phyloP scores from a whole-genome alignment of 92 coral and sea anemone genomes.

The Porites divaricata region DNA sequence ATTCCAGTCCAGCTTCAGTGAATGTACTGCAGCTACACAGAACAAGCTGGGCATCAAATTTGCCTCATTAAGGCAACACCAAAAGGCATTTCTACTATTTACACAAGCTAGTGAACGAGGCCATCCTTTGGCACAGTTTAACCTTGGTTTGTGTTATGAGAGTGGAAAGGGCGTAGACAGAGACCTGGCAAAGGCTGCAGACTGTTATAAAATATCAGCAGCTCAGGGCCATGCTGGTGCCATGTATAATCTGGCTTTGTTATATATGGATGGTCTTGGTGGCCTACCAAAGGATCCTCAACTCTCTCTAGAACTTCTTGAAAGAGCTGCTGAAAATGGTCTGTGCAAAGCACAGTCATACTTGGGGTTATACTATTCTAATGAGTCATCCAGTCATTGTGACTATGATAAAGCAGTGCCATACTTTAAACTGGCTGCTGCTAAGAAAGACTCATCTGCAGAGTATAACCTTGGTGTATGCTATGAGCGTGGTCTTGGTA shows the following conservation, averaged over 20 bases:
- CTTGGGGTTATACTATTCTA: constrained; percentile 91
- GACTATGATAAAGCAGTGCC: constrained; percentile 78
- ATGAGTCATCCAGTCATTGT: constrained; percentile 65
- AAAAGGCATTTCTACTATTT: constrained; percentile 83
- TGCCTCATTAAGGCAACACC: constrained; percentile 76
- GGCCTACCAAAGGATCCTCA: constrained; percentile 66
- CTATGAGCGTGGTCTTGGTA: constrained; percentile 90
- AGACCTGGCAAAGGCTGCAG: constrained; percentile 76
- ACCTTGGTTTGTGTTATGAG: constrained; percentile 94
- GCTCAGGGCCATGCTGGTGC: constrained; percentile 82
- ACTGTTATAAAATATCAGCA: constrained; percentile 74
- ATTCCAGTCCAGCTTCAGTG: constrained; percentile 75
- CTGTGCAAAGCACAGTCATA: constrained; percentile 89
- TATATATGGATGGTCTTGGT: constrained; percentile 85
- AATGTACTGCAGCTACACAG: constrained; percentile 93
- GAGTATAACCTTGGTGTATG: constrained; percentile 92
- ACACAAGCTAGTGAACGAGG: constrained; percentile 92
- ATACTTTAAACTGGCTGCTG: constrained; percentile 88
- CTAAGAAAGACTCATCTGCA: constrained; percentile 82
- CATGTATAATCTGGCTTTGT: constrained; percentile 75
- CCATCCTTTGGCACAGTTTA: constrained; percentile 91
- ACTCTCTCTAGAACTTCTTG: constrained; percentile 61
- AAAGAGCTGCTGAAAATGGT: constrained; percentile 71
- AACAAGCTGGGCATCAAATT: constrained; percentile 92
- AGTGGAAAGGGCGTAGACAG: constrained; percentile 86